Base-by-base conservation (phyloP, 2,113 vertebrate species). In the Symphodus melops region DNA sequence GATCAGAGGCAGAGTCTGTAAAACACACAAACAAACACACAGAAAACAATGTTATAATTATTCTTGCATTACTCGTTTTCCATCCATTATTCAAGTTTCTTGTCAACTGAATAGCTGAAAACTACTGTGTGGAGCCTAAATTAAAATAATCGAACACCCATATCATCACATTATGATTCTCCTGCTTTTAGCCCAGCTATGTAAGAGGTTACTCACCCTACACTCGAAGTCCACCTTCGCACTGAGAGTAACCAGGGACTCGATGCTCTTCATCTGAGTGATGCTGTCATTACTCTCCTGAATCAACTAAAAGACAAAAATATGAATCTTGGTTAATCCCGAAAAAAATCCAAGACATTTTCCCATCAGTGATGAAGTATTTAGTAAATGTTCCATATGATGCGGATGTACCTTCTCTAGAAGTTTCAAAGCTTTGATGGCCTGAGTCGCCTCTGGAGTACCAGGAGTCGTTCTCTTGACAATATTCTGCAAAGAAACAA, bases 191-290 rank as follows among this genome's bases (percentile, higher is more conserved):
- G 17, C 28, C 19, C 20, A 46, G 25, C 9, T 9, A 19, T 5
- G 6, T 5, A 17, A 54, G 36, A 51, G 8, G 1, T 68, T 57
- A 71, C 94, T 94, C 79, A 98, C 98, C 94, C 93, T 97, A 93
- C 97, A 98, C 64, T 97, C 97, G 89, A 99, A 99, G 90, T 97
- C 97, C 73, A 98, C 97, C 85, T 95, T 98, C 69, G 97, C 95
- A 84, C 95, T 98, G 63, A 99, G 95, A 64, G 93, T 94, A 72
- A 99, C 97, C 73, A 99, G 92, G 28, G 98, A 97, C 89, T 99
- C 98, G 0, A 97, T 98, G 83, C 93, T 96, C 62, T 96, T 96
- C 98, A 99, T 99, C 46, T 96, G 95, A 72, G 97, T 94, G 77
- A 99, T 97, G 21, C 96, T 98, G 88, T 95, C 95, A 49, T 99